Percentiles rank a stretch among this genome's conserved stretches.
These are phyloP conservation scores for Cydia pomonella DNA, from an alignment of 1,140 invertebrate genomes.

Conservation along the genomic window DNA sequence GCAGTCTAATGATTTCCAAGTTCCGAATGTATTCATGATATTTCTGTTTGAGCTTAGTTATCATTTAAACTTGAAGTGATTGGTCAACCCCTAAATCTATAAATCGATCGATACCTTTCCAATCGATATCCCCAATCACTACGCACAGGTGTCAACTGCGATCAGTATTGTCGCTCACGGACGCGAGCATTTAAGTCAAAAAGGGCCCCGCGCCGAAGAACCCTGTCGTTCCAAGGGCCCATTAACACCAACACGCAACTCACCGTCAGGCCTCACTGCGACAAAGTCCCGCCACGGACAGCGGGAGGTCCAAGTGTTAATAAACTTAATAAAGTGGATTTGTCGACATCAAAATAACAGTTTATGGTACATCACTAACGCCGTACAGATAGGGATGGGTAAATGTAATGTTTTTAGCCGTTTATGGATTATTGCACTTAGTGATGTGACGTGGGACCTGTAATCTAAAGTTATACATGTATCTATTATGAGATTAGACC, in stretches of 20 bases:
- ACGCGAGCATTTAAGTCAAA: conserved; percentile 74
- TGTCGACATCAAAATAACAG: conserved; percentile 77
- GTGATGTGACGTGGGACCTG: not conserved
- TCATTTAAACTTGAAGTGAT: too few relatives aligned
- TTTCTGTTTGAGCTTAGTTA: too few relatives aligned
- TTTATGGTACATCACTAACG: conserved; percentile 71
- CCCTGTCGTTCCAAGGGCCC: conserved; percentile 60
- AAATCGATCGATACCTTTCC: not conserved
- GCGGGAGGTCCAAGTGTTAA: conserved; percentile 71
- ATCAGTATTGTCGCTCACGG: conserved; percentile 63
- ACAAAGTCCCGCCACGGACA: conserved; percentile 62
- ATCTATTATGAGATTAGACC: conserved; percentile 3
- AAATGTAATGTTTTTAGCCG: conserved; percentile 23
- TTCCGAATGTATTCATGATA: too few relatives aligned
- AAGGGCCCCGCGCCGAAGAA: conserved; percentile 57
- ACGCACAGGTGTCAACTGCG: conserved; percentile 67
- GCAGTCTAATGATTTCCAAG: too few relatives aligned
- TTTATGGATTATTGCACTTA: conserved; percentile 32
- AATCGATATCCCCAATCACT: conserved; percentile 51
- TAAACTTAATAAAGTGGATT: conserved; percentile 78
- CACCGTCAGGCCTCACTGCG: conserved; percentile 44
- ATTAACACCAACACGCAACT: conserved; percentile 51
- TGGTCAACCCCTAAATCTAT: too few relatives aligned
- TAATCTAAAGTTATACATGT: conserved; percentile 2
- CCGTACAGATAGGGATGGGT: conserved; percentile 44